Evolutionary conservation across 1,140 invertebrate species (phyloP).

Genomic region (Alviniconcha marisindica): DNA sequence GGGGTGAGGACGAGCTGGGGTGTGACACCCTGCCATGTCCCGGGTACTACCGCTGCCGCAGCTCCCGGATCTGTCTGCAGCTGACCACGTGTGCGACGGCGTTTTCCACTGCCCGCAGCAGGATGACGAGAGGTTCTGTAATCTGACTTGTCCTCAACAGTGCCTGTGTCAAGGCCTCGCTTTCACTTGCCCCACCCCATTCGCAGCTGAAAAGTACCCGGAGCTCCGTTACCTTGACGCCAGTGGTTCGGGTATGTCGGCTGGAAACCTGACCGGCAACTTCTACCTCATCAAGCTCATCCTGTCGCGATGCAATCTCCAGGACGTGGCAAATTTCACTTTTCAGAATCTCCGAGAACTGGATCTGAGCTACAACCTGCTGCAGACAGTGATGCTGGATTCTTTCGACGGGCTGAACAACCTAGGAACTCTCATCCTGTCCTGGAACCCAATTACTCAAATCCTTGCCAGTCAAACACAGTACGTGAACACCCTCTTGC

Average conservation of each 20-base stretch:
- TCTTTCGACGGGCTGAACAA: constrained; percentile 19
- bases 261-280: neutral
- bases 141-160: constrained; percentile 46
- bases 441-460: neutral
- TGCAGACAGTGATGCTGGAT: neutral
- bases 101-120: constrained; percentile 34
- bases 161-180: constrained; percentile 35
- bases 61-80: constrained; percentile 35
- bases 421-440: constrained; percentile 27
- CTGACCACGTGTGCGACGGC: constrained; percentile 28
- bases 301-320: neutral
- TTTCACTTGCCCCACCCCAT: constrained; percentile 7
- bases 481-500: neutral
- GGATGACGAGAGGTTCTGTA: constrained; percentile 42
- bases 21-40: constrained; percentile 8
- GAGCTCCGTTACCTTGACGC: constrained; percentile 10
- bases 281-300: neutral
- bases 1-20: constrained; percentile 5
- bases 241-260: constrained; percentile 12
- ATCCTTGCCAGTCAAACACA: constrained; percentile 11
- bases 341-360: neutral
- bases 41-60: constrained; percentile 30
- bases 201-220: neutral
- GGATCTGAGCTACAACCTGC: constrained; percentile 37
- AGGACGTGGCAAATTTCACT: neutral